Percentiles rank a stretch among this genome's conserved stretches.
Conservation (phyloP, 1,140 invertebrate species). For the Diabrotica virgifera region DNA sequence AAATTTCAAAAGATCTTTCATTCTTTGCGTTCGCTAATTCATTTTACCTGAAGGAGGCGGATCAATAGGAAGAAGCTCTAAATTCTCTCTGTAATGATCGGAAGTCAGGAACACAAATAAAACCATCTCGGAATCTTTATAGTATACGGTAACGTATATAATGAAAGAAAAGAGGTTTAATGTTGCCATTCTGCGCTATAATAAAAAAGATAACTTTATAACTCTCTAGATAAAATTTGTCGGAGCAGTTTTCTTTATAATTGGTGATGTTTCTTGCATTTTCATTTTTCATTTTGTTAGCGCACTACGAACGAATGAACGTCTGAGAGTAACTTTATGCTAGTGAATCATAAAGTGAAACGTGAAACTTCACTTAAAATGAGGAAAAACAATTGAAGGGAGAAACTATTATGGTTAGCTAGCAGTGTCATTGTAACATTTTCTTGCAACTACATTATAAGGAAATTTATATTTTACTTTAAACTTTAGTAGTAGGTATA, state of each 20-base stretch:
- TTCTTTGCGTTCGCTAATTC: slow-evolving; percentile 1
- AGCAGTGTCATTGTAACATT: not conserved
- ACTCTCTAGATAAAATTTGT: slow-evolving; percentile 1
- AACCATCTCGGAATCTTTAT: slow-evolving; percentile 3
- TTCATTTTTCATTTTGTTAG: not conserved
- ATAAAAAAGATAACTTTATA: slow-evolving; percentile 3
- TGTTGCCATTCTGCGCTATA: slow-evolving; percentile 2
- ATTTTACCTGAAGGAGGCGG: slow-evolving; percentile 6
- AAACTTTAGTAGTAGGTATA: too few species aligned
- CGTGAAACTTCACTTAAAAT: slow-evolving; percentile 1
- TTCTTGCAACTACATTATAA: too few species aligned
- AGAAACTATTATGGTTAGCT: not conserved
- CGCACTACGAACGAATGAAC: too few species aligned
- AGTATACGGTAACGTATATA: slow-evolving; percentile 7
- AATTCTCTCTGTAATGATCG: slow-evolving; percentile 7
- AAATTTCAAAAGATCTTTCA: slow-evolving; percentile 3
- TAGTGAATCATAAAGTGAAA: not conserved
- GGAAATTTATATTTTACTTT: too few species aligned
- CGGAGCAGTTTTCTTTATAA: slow-evolving; percentile 2
- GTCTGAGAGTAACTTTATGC: not conserved
- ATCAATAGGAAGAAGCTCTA: slow-evolving; percentile 8
- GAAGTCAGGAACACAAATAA: slow-evolving; percentile 9
- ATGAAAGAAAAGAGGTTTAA: slow-evolving; percentile 9
- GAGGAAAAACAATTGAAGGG: not conserved
- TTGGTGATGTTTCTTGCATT: not conserved